These are phyloP conservation scores for Cecropterus lyciades DNA, from an alignment of 1,140 invertebrate genomes.

Conservation along the genomic window DNA sequence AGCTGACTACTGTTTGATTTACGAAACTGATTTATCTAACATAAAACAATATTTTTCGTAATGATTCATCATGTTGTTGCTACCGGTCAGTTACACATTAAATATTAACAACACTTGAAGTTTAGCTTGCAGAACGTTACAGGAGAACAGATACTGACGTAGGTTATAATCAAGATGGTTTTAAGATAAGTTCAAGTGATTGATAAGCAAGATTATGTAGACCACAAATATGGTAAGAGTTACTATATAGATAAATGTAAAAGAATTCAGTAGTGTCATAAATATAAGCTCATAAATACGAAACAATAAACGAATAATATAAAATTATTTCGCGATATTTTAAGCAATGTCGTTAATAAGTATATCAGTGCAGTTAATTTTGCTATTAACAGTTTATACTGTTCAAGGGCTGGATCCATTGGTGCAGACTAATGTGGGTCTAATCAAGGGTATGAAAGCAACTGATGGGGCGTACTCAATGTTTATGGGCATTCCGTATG, in stretches of 20 bases:
- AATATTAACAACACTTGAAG: too few species aligned
- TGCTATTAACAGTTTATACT: neutral
- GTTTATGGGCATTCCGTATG: conserved; percentile 51
- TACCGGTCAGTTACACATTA: too few species aligned
- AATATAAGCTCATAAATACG: neutral
- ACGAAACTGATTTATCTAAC: too few species aligned
- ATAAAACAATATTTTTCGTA: too few species aligned
- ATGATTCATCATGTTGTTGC: too few species aligned
- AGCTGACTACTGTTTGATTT: too few species aligned
- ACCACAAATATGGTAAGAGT: neutral
- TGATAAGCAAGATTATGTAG: neutral
- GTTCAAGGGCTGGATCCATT: conserved; percentile 37
- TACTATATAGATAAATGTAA: neutral
- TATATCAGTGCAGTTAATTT: neutral
- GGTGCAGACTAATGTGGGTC: conserved; percentile 42
- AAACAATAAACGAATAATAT: neutral
- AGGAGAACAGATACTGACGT: too few species aligned
- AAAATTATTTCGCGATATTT: conserved; percentile 9
- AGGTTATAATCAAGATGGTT: neutral
- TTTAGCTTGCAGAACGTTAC: neutral
- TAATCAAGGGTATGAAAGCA: conserved; percentile 40
- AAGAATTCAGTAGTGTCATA: neutral
- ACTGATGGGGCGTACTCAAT: conserved; percentile 44
- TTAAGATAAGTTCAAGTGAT: neutral
- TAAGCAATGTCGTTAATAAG: conserved; percentile 1